These are phyloP conservation scores for Erythrolamprus reginae DNA, from an alignment of 2,113 vertebrate genomes.

Conservation along the genomic window DNA sequence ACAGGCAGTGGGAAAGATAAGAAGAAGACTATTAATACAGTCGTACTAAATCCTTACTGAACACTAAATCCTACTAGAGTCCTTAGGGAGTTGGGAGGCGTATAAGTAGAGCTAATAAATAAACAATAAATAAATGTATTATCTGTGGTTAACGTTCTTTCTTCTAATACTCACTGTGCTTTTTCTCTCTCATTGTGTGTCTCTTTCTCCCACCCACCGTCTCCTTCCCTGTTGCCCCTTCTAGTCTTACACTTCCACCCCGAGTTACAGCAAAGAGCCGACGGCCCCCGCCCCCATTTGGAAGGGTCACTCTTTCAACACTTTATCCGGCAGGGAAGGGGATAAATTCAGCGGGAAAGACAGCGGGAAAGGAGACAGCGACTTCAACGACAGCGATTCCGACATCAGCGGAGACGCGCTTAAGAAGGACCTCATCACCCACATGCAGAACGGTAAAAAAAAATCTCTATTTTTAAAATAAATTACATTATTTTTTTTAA, in stretches of 20 bases:
- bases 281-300: constrained; percentile 85
- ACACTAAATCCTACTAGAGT: too few species aligned
- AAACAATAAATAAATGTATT: too few species aligned
- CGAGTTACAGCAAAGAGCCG: constrained; percentile 81
- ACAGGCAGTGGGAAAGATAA: too few species aligned
- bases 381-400: constrained; percentile 96
- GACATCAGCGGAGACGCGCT: constrained; percentile 91
- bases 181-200: not conserved
- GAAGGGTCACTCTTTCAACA: constrained; percentile 94
- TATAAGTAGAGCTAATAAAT: too few species aligned
- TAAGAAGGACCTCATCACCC: constrained; percentile 85
- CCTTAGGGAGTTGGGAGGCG: too few species aligned
- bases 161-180: not conserved
- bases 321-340: constrained; percentile 85
- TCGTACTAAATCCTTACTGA: too few species aligned
- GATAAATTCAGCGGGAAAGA: constrained; percentile 96
- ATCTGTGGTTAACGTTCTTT: too few species aligned
- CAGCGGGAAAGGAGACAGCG: constrained; percentile 96
- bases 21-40: too few species aligned
- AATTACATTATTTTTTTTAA: too few species aligned
- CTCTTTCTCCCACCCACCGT: not conserved
- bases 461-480: too few species aligned
- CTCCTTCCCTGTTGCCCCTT: not conserved
- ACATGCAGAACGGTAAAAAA: constrained; percentile 89
- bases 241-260: constrained; percentile 80